These are phyloP conservation scores for Noturus placidus DNA, from an alignment of 2,113 vertebrate species.

Conservation along the genomic window DNA sequence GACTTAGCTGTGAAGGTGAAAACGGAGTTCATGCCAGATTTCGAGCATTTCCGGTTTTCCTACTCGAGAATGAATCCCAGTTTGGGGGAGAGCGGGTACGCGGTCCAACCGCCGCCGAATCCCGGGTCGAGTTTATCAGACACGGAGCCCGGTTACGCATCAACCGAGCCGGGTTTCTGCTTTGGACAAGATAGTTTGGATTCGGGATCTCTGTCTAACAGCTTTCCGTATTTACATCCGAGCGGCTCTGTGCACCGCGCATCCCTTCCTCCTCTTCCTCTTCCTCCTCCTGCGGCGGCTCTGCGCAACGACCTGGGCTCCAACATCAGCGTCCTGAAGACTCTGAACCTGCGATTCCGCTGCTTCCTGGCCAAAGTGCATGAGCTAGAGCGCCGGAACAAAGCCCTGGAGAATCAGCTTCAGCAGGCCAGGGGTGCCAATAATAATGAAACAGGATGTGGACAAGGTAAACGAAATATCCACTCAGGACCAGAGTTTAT, in stretches of 20 bases:
- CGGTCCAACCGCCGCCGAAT: slow-evolving; percentile 59
- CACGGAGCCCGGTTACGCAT: slow-evolving; percentile 38
- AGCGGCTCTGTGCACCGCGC: slow-evolving; percentile 58
- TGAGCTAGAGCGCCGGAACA: slow-evolving; percentile 83
- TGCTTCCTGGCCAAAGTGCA: slow-evolving; percentile 87
- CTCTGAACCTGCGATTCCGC: slow-evolving; percentile 83
- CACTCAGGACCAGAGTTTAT: slow-evolving; percentile 65
- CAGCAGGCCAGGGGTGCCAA: slow-evolving; percentile 70
- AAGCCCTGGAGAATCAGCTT: slow-evolving; percentile 81
- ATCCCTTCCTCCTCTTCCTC: slow-evolving; percentile 55
- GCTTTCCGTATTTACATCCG: slow-evolving; percentile 61
- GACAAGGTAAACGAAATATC: slow-evolving; percentile 68
- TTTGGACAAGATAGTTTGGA: slow-evolving; percentile 64
- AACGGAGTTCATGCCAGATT: slow-evolving; percentile 73
- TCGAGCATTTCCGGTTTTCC: slow-evolving; percentile 73
- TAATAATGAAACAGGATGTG: slow-evolving; percentile 41
- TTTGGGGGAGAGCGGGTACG: slow-evolving; percentile 63
- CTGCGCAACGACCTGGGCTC: slow-evolving; percentile 82
- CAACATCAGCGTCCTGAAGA: slow-evolving; percentile 85
- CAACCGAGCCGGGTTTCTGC: slow-evolving; percentile 53
- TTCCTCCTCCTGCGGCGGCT: slow-evolving; percentile 63
- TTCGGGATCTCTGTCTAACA: slow-evolving; percentile 57
- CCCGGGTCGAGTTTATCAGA: slow-evolving; percentile 59
- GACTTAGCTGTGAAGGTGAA: slow-evolving; percentile 10
- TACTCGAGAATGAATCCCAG: slow-evolving; percentile 72